phyloP scores from a whole-genome alignment of 1,140 invertebrate genomes.

The Dreissena polymorpha region DNA sequence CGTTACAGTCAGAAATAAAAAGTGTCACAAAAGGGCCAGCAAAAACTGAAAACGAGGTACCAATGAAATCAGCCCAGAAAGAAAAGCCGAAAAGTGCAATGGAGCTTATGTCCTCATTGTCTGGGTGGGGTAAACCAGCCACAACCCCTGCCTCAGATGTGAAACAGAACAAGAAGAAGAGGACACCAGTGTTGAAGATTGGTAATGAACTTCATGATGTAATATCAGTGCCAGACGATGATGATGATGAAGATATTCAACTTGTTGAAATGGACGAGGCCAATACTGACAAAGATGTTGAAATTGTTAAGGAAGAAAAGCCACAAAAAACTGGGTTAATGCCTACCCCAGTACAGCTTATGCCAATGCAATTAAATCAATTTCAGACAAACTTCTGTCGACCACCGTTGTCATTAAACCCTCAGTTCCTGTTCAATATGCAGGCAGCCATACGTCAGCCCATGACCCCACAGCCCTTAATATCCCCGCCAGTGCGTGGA shows the following conservation, averaged over 20 bases:
- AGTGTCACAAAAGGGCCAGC: background rate
- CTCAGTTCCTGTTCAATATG: background rate
- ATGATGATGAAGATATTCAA: conserved; percentile 6
- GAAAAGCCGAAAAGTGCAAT: conserved; percentile 7
- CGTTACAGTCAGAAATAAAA: background rate
- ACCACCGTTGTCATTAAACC: background rate
- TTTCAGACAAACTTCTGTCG: too few relatives aligned
- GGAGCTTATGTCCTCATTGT: conserved; percentile 9
- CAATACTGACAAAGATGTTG: too few relatives aligned
- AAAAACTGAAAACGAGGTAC: background rate
- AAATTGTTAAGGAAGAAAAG: too few relatives aligned
- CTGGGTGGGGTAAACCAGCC: conserved; percentile 21
- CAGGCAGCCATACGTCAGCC: background rate
- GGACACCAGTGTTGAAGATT: background rate
- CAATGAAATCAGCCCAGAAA: background rate
- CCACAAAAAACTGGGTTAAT: too few relatives aligned
- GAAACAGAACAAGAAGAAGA: background rate
- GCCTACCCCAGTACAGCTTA: too few relatives aligned
- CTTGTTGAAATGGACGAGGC: too few relatives aligned
- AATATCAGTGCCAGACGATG: background rate
- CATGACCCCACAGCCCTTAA: background rate
- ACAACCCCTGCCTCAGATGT: background rate
- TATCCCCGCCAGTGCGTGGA: background rate
- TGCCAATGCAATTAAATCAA: too few relatives aligned
- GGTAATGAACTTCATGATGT: background rate